Evolutionary conservation across 2,888 invertebrate species (phyloP).

Genomic region (Eulithis testata): DNA sequence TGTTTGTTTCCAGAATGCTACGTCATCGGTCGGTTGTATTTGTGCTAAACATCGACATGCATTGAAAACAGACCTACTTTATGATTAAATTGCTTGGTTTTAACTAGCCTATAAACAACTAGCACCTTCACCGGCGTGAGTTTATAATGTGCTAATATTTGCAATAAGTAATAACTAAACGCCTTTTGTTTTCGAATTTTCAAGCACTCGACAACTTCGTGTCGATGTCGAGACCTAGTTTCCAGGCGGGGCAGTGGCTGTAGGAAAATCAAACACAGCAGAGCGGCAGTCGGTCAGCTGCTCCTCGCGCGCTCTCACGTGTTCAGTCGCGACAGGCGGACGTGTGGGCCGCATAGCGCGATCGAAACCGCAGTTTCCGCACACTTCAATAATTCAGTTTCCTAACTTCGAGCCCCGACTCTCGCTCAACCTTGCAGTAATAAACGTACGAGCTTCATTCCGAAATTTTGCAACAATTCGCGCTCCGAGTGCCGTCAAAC

Average conservation of each 20-base stretch:
- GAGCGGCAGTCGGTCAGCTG: conserved; percentile 54
- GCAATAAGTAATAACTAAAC: conserved; percentile 50
- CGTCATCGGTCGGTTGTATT: too few species aligned
- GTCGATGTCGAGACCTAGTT: conserved; percentile 46
- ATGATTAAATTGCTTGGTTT: too few species aligned
- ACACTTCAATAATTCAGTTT: conserved; percentile 51
- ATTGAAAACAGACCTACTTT: too few species aligned
- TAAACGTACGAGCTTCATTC: conserved; percentile 52
- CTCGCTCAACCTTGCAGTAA: conserved; percentile 56
- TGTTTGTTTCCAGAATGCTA: too few species aligned
- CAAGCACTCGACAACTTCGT: conserved; percentile 52
- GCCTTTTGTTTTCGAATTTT: conserved; percentile 59
- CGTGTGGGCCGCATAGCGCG: conserved; percentile 43
- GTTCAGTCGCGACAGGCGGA: conserved; percentile 44
- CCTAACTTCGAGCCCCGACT: conserved; percentile 50
- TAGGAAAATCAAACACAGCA: conserved; percentile 17
- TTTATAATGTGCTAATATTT: conserved; percentile 33
- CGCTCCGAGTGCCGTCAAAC: conserved; percentile 46
- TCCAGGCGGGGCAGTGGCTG: conserved; percentile 31
- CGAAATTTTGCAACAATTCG: conserved; percentile 68
- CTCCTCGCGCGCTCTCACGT: conserved; percentile 58
- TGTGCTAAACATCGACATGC: too few species aligned
- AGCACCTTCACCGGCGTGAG: conserved; percentile 6
- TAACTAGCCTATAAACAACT: too few species aligned
- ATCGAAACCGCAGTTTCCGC: conserved; percentile 50